phyloP scores from a whole-genome alignment of 2,797 vertebrate species.

The Pipistrellus kuhlii region DNA sequence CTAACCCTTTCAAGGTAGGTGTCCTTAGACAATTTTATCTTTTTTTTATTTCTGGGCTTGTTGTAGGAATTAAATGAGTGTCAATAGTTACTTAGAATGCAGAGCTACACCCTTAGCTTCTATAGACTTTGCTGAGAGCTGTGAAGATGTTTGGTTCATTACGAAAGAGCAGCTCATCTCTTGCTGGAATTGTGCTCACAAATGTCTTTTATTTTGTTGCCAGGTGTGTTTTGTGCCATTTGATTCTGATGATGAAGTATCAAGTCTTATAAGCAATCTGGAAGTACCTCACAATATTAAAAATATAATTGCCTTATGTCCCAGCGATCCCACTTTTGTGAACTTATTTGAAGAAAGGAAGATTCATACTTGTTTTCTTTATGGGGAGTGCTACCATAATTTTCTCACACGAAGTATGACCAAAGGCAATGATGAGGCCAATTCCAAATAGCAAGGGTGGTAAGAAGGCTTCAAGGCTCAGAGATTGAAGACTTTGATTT shows the following conservation, averaged over 20 bases:
- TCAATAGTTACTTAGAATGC: background rate
- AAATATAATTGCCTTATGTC: background rate
- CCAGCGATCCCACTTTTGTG: background rate
- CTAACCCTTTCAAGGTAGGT: background rate
- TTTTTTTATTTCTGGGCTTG: background rate
- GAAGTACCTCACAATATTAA: background rate
- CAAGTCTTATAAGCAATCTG: background rate
- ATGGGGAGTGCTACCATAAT: too few species aligned
- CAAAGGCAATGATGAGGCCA: too few species aligned
- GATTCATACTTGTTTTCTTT: background rate
- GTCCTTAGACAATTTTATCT: background rate
- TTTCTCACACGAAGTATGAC: too few species aligned
- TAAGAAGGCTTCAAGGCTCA: too few species aligned
- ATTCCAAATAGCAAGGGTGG: too few species aligned
- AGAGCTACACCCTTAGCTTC: background rate
- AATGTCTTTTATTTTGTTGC: background rate
- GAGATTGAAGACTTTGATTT: too few species aligned
- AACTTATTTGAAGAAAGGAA: background rate
- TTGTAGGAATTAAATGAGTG: constrained; percentile 37
- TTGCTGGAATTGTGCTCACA: background rate
- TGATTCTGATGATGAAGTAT: background rate
- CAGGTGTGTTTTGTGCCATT: background rate
- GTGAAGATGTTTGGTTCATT: background rate
- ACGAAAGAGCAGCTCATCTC: background rate
- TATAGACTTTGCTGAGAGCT: background rate